Evolutionary conservation across 2,797 vertebrate species (phyloP).

Genomic region (Rousettus madagascariensis): DNA sequence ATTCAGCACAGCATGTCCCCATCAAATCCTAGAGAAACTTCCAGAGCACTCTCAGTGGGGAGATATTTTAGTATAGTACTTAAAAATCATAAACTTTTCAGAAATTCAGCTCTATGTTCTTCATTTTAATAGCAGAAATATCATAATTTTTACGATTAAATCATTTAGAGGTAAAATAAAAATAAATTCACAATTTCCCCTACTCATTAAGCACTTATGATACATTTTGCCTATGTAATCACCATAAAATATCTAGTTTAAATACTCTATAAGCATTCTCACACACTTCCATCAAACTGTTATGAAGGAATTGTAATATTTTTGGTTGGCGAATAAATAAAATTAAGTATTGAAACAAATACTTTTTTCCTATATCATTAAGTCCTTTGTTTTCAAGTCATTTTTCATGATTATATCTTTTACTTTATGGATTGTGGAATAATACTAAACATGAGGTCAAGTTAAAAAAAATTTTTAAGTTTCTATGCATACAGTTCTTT

Average conservation of each 20-base stretch:
- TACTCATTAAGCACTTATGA: background rate
- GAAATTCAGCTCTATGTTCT: background rate
- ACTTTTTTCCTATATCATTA: background rate
- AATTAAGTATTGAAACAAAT: background rate
- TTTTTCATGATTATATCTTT: background rate
- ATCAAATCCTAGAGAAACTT: background rate
- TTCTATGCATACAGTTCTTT: background rate
- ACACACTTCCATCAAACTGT: background rate
- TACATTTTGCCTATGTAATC: background rate
- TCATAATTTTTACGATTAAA: background rate
- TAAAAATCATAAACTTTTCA: background rate
- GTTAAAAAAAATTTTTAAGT: background rate
- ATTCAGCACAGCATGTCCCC: background rate
- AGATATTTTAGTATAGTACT: background rate
- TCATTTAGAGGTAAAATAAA: background rate
- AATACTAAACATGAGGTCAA: background rate
- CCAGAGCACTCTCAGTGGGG: background rate
- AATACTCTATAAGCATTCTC: background rate
- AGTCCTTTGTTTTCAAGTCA: background rate
- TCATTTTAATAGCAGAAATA: background rate
- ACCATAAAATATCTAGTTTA: background rate
- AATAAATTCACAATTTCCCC: background rate
- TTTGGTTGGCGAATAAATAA: background rate
- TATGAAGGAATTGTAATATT: background rate
- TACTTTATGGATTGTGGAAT: background rate